phyloP scores from a whole-genome alignment of 2,113 vertebrate genomes.

The Centropus bengalensis region DNA sequence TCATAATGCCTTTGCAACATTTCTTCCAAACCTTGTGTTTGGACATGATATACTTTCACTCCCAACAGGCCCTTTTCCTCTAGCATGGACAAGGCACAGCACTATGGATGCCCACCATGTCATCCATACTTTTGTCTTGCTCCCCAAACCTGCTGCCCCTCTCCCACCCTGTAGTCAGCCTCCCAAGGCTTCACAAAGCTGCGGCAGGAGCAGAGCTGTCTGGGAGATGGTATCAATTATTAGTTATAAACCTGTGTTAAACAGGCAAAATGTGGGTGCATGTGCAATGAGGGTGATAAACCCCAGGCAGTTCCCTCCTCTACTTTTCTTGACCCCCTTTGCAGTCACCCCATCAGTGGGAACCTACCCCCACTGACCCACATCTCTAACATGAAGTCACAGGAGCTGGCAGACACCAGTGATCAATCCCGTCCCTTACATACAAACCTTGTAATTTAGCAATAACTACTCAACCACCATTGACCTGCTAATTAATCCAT shows the following conservation, averaged over 20 bases:
- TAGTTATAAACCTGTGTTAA: not conserved
- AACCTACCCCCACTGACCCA: conserved; percentile 24
- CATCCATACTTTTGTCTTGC: not conserved
- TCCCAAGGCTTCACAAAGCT: not conserved
- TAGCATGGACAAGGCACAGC: not conserved
- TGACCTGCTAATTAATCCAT: conserved; percentile 82
- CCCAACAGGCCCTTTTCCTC: not conserved
- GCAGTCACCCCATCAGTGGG: conserved; percentile 27
- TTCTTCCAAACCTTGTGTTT: not conserved
- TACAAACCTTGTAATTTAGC: conserved; percentile 80
- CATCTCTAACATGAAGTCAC: conserved; percentile 38
- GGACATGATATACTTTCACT: not conserved
- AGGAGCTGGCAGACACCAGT: conserved; percentile 14
- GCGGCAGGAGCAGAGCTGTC: not conserved
- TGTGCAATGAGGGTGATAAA: not conserved
- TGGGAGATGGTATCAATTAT: not conserved
- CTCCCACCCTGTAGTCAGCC: not conserved
- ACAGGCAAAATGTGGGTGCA: not conserved
- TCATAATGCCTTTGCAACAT: not conserved
- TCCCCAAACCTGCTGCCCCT: not conserved
- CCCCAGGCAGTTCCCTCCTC: not conserved
- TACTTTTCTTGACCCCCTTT: conserved; percentile 28
- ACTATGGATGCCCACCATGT: not conserved
- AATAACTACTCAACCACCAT: conserved; percentile 77
- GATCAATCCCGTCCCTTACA: conserved; percentile 69